Evolutionary conservation across 2,113 vertebrate species (phyloP).

Genomic region (Apteryx owenii): DNA sequence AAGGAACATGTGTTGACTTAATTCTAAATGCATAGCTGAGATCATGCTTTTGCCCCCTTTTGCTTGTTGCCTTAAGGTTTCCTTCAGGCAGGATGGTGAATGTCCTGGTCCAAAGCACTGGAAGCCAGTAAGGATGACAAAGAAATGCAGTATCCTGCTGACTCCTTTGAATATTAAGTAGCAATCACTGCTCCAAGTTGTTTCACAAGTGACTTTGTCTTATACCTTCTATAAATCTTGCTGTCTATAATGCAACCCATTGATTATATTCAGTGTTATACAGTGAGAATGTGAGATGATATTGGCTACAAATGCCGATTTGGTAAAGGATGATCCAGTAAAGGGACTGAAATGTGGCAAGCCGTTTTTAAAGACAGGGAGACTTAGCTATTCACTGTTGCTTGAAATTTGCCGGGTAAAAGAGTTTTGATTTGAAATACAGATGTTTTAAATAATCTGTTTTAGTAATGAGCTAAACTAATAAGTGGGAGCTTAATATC

Average conservation of each 20-base stretch:
- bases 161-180: neutral
- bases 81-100: neutral
- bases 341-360: neutral
- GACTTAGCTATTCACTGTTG: neutral
- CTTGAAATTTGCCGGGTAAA: neutral
- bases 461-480: neutral
- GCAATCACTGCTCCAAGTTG: neutral
- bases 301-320: slow-evolving; percentile 16
- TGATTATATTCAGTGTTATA: neutral
- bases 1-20: neutral
- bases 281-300: neutral
- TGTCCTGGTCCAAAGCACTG: neutral
- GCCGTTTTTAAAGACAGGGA: neutral
- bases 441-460: neutral
- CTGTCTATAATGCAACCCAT: neutral
- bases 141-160: neutral
- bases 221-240: neutral
- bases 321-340: neutral
- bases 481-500: neutral
- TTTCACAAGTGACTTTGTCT: neutral
- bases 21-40: neutral
- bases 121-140: neutral
- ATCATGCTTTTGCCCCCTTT: neutral
- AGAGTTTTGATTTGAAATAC: neutral
- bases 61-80: neutral